phyloP scores from a whole-genome alignment of 2,797 vertebrate genomes.

The Synanceia verrucosa region DNA sequence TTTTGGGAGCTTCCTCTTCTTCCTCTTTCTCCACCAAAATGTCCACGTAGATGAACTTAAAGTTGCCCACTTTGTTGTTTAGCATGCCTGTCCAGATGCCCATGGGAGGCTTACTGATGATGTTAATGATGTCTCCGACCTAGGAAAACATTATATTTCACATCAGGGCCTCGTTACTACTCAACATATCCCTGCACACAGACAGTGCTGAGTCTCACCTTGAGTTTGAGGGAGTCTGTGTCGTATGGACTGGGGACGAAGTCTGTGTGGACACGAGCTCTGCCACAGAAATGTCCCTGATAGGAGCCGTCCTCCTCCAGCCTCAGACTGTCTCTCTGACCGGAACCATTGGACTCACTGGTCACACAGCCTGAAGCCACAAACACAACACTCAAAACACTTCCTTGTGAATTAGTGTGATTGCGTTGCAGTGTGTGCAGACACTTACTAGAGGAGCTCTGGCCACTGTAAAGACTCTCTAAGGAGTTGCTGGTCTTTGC shows the following conservation, averaged over 20 bases:
- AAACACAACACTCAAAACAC: conserved; percentile 9
- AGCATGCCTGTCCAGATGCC: conserved; percentile 98
- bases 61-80: conserved; percentile 95
- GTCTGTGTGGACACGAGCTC: conserved; percentile 94
- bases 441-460: conserved; percentile 92
- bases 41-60: conserved; percentile 98
- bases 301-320: conserved; percentile 90
- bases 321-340: conserved; percentile 89
- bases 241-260: conserved; percentile 98
- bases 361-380: conserved; percentile 87
- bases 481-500: conserved; percentile 87
- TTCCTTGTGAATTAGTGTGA: not conserved
- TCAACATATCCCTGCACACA: not conserved
- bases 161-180: not conserved
- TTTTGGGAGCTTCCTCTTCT: conserved; percentile 82
- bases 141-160: conserved; percentile 46
- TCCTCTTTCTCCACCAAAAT: conserved; percentile 85
- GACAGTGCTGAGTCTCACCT: conserved; percentile 76
- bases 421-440: not conserved
- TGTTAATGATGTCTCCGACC: conserved; percentile 94
- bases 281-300: conserved; percentile 90
- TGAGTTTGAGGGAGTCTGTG: conserved; percentile 95
- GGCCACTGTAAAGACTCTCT: conserved; percentile 92
- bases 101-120: conserved; percentile 97
- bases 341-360: conserved; percentile 88